Evolutionary conservation across 2,888 invertebrate genomes (phyloP), one percentile per base, ranked within the genome.

Genomic region (Cantharis rustica): DNA sequence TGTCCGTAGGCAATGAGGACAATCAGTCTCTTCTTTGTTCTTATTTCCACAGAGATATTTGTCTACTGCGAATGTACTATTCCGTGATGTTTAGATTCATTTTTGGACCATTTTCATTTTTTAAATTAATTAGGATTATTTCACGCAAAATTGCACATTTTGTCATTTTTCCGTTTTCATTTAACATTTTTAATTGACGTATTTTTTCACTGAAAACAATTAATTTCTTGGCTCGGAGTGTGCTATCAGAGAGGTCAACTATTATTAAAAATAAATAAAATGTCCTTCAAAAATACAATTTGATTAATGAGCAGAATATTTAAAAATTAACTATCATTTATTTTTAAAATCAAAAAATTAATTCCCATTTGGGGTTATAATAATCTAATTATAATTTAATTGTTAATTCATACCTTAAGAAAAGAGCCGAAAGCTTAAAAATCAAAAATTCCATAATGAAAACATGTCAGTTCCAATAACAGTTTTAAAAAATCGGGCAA

Each of bases 1-100:
- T 86, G 86, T 86, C 87, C 85, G 81, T 83, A 85, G 86, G 87
- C 87, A 85, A 87, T 87, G 87, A 87, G 85, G 86, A 87, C 87
- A 87, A 87, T 87, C 87, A 87, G 85, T 87, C 87, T 84, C 84
- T 86, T 85, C 84, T 84, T 83, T 83, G 84, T 85, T 85, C 86
- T 87, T 86, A 87, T 86, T 87, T 87, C 86, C 84, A 82, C 81
- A 81, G 84, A 84, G 86, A 85, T 85, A 85, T 86, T 86, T 86
- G 86, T 86, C 85, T 79, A 80, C 79, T 75, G 80, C 72, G 84
- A 86, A 85, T 85, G 84, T 84, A 84, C 83, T 83, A 83, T 82
- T 82, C 80, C 81, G 84, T 80, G 77, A 83, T 84, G 84, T 84
- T 82, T 84, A 82, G 84, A 82, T 84, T 84, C 85, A 83, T 84